Conservation (phyloP, 2,888 invertebrate species). For the Alviniconcha strummeri region DNA sequence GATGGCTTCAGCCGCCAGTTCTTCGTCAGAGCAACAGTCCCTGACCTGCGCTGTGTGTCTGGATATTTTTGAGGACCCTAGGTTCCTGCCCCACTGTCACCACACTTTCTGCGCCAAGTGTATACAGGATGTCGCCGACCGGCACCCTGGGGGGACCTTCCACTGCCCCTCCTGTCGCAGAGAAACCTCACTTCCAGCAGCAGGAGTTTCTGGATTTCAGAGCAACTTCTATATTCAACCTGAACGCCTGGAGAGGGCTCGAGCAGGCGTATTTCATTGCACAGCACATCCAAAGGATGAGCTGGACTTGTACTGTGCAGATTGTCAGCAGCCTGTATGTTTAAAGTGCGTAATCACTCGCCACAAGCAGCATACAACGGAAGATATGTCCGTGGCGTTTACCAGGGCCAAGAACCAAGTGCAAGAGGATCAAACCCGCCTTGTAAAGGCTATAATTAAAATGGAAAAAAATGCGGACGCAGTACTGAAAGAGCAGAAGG, state of each 20-base stretch:
- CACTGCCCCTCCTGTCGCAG: neutral
- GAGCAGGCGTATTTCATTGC: neutral
- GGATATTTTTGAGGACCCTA: neutral
- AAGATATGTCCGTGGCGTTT: neutral
- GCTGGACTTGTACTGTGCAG: slow-evolving; percentile 16
- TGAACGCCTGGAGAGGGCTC: too few species aligned
- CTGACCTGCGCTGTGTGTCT: slow-evolving; percentile 1
- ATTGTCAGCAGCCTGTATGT: slow-evolving; percentile 5
- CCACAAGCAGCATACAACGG: neutral
- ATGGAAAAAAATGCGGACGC: neutral
- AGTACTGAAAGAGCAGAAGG: neutral
- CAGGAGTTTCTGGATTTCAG: neutral
- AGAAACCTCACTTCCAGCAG: neutral
- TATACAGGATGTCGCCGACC: neutral
- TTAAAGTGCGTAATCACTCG: slow-evolving; percentile 5
- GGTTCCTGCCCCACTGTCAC: too few species aligned
- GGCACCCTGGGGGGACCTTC: neutral
- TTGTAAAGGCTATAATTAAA: neutral
- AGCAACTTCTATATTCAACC: neutral
- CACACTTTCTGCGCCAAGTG: neutral
- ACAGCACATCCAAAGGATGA: neutral
- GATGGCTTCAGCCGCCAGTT: too few species aligned
- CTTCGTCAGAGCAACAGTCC: neutral
- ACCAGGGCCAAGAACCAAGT: neutral
- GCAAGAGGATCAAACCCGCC: neutral